These are phyloP conservation scores for Sinocyclocheilus anophthalmus DNA, from an alignment of 2,113 vertebrate species.

Conservation along the genomic window DNA sequence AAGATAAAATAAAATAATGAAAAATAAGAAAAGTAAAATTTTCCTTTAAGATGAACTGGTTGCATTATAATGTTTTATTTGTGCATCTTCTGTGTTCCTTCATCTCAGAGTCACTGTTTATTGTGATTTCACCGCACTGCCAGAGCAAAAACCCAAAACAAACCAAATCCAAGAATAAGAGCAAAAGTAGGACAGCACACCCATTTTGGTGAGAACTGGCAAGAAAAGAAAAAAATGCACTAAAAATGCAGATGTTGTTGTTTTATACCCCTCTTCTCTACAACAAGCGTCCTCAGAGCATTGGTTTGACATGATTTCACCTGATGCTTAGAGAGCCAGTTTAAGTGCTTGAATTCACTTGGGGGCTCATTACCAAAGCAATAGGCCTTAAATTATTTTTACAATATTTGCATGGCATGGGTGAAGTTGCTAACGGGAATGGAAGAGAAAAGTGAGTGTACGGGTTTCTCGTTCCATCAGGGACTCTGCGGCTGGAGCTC, in stretches of 20 bases:
- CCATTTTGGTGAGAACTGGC: slow-evolving; percentile 40
- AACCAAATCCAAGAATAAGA: slow-evolving; percentile 29
- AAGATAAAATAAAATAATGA: background rate
- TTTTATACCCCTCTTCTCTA: slow-evolving; percentile 52
- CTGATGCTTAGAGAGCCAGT: slow-evolving; percentile 69
- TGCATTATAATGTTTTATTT: background rate
- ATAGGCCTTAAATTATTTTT: slow-evolving; percentile 64
- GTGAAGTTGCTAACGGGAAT: slow-evolving; percentile 56
- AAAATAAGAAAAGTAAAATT: background rate
- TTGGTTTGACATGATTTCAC: slow-evolving; percentile 67
- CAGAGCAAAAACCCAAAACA: slow-evolving; percentile 30
- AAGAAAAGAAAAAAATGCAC: slow-evolving; percentile 31
- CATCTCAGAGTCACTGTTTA: background rate
- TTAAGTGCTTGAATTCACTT: slow-evolving; percentile 67
- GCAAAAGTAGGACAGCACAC: slow-evolving; percentile 48
- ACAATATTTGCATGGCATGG: slow-evolving; percentile 47
- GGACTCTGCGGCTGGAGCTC: slow-evolving; percentile 32
- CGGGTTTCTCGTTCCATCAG: slow-evolving; percentile 16
- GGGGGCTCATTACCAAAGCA: slow-evolving; percentile 76
- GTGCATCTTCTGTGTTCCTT: background rate
- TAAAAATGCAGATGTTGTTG: slow-evolving; percentile 62
- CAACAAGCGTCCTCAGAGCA: slow-evolving; percentile 64
- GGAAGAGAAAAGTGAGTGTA: slow-evolving; percentile 18
- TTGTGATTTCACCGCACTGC: background rate
- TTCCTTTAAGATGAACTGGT: background rate